Evolutionary conservation across 2,113 vertebrate species (phyloP).

Genomic region (Podilymbus podiceps): DNA sequence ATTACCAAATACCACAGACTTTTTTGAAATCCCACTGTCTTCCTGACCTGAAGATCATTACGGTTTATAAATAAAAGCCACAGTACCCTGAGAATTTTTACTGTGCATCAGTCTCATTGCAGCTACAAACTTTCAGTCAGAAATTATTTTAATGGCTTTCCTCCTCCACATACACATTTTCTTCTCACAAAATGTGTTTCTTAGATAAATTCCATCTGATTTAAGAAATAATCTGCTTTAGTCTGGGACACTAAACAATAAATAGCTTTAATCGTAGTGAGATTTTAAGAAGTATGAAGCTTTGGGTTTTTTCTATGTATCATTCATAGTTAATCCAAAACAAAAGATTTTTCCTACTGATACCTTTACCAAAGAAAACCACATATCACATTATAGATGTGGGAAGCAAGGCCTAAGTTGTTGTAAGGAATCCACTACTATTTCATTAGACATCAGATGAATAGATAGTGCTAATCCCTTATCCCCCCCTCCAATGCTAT

Average conservation of each 20-base stretch:
- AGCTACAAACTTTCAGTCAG: background rate
- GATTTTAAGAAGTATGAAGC: background rate
- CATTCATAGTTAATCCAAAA: background rate
- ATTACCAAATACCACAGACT: background rate
- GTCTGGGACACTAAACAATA: background rate
- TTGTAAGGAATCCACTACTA: background rate
- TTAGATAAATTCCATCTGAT: background rate
- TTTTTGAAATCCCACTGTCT: background rate
- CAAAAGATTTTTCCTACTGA: background rate
- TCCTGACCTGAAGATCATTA: background rate
- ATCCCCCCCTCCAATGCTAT: background rate
- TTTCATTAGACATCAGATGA: background rate
- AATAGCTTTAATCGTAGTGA: background rate
- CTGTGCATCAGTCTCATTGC: background rate
- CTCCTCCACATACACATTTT: background rate
- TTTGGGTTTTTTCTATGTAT: background rate
- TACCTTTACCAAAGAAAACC: background rate
- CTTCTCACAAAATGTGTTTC: background rate
- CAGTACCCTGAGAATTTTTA: background rate
- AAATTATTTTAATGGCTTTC: background rate
- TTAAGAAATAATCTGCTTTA: background rate
- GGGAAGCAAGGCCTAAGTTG: background rate
- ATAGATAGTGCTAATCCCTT: background rate
- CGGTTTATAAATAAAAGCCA: background rate
- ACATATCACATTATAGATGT: background rate